A percentile compares a stretch with the other conserved stretches of the same genome.
phyloP scores from a whole-genome alignment of 2,888 invertebrate genomes.

The Phortica magna region DNA sequence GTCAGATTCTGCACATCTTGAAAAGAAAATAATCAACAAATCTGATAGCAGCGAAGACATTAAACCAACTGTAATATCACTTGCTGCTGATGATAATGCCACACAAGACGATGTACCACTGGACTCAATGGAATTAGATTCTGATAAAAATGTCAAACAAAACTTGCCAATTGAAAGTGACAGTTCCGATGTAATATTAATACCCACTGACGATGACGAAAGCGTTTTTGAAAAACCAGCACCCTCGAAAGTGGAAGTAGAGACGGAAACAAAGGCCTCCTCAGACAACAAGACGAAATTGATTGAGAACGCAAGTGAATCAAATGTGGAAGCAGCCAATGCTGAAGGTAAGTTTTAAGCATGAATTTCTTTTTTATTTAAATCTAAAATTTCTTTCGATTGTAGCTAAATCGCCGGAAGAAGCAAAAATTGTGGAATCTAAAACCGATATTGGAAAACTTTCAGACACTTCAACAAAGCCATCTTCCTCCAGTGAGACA shows the following conservation, averaged over 20 bases:
- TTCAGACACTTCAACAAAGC: background rate
- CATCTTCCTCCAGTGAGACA: background rate
- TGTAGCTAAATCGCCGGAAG: too few species aligned
- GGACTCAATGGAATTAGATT: background rate
- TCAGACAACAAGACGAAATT: background rate
- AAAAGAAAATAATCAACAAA: background rate
- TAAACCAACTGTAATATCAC: background rate
- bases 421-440: background rate
- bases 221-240: slow-evolving; percentile 26
- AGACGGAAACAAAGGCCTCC: background rate
- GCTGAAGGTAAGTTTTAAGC: too few species aligned
- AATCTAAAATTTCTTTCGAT: too few species aligned
- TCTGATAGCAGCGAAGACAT: slow-evolving; percentile 32
- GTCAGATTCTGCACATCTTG: background rate
- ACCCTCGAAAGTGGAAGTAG: background rate
- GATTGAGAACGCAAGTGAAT: background rate
- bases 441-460: background rate
- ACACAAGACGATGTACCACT: background rate
- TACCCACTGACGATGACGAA: slow-evolving; percentile 61
- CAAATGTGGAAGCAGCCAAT: background rate
- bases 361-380: too few species aligned
- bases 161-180: slow-evolving; percentile 49
- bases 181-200: slow-evolving; percentile 60
- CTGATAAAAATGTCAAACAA: slow-evolving; percentile 2
- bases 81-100: background rate